Conservation (phyloP, 2,113 vertebrate species). For the Takifugu bimaculatus region DNA sequence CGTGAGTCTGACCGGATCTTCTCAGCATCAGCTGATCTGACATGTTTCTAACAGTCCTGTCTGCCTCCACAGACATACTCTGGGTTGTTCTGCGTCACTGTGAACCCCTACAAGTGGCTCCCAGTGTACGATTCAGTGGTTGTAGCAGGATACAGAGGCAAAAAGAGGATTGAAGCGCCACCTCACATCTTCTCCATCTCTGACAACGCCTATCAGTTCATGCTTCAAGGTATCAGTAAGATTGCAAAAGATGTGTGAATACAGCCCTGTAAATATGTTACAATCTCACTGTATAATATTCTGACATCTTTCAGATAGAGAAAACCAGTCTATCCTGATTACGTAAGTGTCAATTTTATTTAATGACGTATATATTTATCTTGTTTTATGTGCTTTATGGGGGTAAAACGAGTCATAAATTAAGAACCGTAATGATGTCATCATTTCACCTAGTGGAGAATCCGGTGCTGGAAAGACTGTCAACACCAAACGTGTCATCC, state of each 20-base stretch:
- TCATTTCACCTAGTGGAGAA: conserved; percentile 77
- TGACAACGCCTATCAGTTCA: conserved; percentile 72
- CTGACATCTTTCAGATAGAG: conserved; percentile 70
- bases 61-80: conserved; percentile 79
- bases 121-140: conserved; percentile 78
- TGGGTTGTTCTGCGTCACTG: conserved; percentile 86
- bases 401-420: neutral
- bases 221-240: conserved; percentile 60
- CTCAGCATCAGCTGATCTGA: neutral
- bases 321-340: conserved; percentile 77
- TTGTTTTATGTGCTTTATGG: neutral
- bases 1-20: conserved; percentile 48
- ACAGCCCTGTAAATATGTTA: no score
- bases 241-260: no score
- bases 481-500: conserved; percentile 93
- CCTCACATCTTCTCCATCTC: conserved; percentile 74
- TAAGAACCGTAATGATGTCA: neutral
- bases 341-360: conserved; percentile 70
- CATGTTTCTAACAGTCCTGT: conserved; percentile 21
- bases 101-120: conserved; percentile 90
- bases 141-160: conserved; percentile 64
- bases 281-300: neutral
- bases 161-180: conserved; percentile 73
- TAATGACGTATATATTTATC: no score
- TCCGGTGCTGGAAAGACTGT: conserved; percentile 94